Evolutionary conservation across 1,140 invertebrate genomes (phyloP).

Genomic region (Laodelphax striatellus): DNA sequence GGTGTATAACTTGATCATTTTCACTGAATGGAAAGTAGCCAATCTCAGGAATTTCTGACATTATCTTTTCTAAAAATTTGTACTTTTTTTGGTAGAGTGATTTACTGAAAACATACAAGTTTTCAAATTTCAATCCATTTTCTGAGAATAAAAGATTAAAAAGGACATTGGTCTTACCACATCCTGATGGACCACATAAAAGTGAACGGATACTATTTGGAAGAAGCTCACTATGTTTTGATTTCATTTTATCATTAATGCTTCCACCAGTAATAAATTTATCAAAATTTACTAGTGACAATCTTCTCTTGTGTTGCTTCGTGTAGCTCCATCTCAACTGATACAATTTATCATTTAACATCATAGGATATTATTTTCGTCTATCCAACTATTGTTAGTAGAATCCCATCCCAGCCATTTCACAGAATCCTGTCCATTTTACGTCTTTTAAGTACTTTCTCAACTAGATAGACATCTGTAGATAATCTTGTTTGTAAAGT

Average conservation of each 20-base stretch:
- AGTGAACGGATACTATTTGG: constrained; percentile 23
- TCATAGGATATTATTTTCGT: constrained; percentile 15
- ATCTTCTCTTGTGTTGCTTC: not conserved
- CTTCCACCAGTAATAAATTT: not conserved
- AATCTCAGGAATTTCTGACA: constrained; percentile 16
- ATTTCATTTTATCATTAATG: not conserved
- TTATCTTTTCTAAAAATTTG: constrained; percentile 23
- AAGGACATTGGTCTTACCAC: constrained; percentile 31
- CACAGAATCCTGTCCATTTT: constrained; percentile 26
- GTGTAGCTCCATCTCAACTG: constrained; percentile 12
- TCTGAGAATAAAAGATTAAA: constrained; percentile 23
- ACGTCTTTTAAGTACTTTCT: constrained; percentile 23
- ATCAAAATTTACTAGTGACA: constrained; percentile 12
- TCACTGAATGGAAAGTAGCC: constrained; percentile 23
- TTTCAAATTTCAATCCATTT: constrained; percentile 30
- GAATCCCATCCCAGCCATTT: constrained; percentile 28
- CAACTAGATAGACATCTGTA: constrained; percentile 26
- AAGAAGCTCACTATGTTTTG: constrained; percentile 18
- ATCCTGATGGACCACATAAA: constrained; percentile 25
- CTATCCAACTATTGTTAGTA: constrained; percentile 27
- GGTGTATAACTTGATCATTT: constrained; percentile 23
- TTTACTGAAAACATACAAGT: constrained; percentile 32
- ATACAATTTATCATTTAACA: not conserved
- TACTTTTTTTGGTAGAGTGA: constrained; percentile 30
- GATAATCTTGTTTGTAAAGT: constrained; percentile 11